These are phyloP conservation scores for Lanius ludovicianus DNA, from an alignment of 2,113 vertebrate genomes.

Conservation along the genomic window DNA sequence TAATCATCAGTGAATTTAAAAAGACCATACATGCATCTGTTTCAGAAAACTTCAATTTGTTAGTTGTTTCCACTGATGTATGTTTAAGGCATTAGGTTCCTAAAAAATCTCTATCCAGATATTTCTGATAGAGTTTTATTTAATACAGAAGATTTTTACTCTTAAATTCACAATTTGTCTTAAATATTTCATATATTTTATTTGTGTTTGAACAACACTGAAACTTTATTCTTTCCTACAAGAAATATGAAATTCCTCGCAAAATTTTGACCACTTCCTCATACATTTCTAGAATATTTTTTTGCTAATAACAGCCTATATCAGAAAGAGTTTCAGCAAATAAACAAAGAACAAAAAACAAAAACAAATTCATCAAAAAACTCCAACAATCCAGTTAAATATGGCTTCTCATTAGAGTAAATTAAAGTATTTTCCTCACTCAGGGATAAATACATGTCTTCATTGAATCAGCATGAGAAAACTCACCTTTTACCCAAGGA, in stretches of 20 bases:
- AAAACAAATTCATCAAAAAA: not conserved
- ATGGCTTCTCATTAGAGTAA: not conserved
- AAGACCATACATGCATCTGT: not conserved
- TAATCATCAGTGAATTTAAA: not conserved
- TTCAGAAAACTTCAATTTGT: not conserved
- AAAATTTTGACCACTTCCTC: not conserved
- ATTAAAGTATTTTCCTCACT: not conserved
- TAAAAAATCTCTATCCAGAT: not conserved
- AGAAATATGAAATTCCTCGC: not conserved
- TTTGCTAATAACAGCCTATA: not conserved
- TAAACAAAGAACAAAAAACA: not conserved
- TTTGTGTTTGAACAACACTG: not conserved
- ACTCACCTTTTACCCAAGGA: not conserved
- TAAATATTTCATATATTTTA: not conserved
- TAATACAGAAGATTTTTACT: not conserved
- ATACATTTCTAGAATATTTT: not conserved
- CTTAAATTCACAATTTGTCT: not conserved
- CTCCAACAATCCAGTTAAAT: accelerated
- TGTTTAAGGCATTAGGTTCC: not conserved
- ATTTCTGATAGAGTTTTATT: not conserved
- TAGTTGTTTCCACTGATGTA: not conserved
- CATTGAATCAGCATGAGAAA: not conserved
- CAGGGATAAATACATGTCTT: not conserved
- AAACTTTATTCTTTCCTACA: not conserved
- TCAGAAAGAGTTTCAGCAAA: not conserved